Conservation (phyloP, 2,797 vertebrate genomes). For the Gastrophryne carolinensis region DNA sequence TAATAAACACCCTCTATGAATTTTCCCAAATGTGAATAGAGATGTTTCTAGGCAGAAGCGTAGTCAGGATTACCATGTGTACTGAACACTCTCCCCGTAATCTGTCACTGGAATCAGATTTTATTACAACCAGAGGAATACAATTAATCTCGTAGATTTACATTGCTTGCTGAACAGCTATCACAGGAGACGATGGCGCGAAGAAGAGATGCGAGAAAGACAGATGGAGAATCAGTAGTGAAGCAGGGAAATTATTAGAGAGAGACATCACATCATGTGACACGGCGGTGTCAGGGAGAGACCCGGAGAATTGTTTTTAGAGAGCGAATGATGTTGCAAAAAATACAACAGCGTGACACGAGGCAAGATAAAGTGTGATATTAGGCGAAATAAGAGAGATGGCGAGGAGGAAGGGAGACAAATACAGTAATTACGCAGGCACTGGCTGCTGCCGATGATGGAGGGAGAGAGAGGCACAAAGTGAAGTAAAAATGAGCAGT, state of each 20-base stretch:
- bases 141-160: constrained; percentile 14
- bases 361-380: constrained; percentile 26
- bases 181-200: neutral
- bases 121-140: neutral
- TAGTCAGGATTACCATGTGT: neutral
- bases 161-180: neutral
- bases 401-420: constrained; percentile 23
- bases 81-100: neutral
- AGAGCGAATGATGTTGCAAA: constrained; percentile 20
- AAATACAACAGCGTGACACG: constrained; percentile 8
- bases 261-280: constrained; percentile 40
- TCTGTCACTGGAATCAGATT: neutral
- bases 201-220: neutral
- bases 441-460: constrained; percentile 3
- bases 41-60: neutral
- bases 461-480: neutral
- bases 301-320: constrained; percentile 9
- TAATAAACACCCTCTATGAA: neutral
- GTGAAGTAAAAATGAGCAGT: constrained; percentile 43
- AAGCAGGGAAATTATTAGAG: constrained; percentile 16
- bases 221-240: neutral
- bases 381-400: constrained; percentile 18
- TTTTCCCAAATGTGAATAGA: neutral
- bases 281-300: constrained; percentile 25
- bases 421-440: constrained; percentile 39